Evolutionary conservation across 1,140 invertebrate species (phyloP).

Genomic region (Oscheius sp.): DNA sequence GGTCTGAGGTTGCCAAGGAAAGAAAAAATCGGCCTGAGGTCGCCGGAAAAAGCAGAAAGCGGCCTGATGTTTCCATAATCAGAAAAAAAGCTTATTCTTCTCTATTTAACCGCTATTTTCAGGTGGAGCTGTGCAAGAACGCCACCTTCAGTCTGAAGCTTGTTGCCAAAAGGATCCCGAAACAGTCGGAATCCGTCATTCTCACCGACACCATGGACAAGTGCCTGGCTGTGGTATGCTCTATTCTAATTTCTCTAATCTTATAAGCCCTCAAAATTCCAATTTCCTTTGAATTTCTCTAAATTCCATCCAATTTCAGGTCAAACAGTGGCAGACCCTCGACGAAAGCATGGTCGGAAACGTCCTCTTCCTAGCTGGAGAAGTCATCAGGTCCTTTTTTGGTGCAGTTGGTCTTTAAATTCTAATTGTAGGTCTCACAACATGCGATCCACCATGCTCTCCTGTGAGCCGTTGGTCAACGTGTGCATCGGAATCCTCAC

Average conservation of each 20-base stretch:
- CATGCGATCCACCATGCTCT: conserved; percentile 41
- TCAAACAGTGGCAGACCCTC: conserved; percentile 21
- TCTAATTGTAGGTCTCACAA: conserved; percentile 28
- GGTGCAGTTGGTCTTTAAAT: too few species aligned
- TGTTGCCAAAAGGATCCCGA: conserved; percentile 32
- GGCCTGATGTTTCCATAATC: not conserved
- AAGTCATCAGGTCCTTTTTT: conserved; percentile 34
- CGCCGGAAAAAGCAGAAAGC: not conserved
- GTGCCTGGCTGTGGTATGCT: conserved; percentile 15
- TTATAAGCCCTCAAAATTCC: too few species aligned
- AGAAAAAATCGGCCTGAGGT: too few species aligned
- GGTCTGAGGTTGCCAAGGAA: too few species aligned
- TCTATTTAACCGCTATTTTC: too few species aligned
- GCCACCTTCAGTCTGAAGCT: conserved; percentile 38
- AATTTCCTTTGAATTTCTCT: too few species aligned
- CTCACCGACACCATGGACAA: conserved; percentile 32
- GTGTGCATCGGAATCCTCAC: conserved; percentile 28
- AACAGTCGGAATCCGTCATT: conserved; percentile 27
- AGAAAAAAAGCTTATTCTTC: too few species aligned
- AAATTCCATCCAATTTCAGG: too few species aligned
- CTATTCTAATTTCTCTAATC: too few species aligned
- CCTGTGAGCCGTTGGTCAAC: conserved; percentile 18
- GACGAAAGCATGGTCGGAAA: conserved; percentile 38
- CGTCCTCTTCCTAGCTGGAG: conserved; percentile 36
- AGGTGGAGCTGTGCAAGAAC: conserved; percentile 38